Base-by-base conservation (phyloP, 2,888 invertebrate species). In the Nephrotoma appendiculata region DNA sequence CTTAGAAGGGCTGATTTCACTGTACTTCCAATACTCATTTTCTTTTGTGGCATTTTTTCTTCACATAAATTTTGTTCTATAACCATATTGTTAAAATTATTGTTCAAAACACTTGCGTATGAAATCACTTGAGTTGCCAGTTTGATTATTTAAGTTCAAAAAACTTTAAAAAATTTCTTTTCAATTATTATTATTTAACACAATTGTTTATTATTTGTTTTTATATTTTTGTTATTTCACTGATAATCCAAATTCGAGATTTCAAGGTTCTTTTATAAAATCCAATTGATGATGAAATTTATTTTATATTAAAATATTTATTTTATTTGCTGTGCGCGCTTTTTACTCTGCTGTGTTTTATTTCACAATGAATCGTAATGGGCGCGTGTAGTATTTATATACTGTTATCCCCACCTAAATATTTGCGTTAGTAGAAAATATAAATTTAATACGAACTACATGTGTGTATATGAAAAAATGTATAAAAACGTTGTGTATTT, bases 1-100 rank as follows among this genome's bases (percentile, higher is more conserved):
- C 90, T 89, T 4, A 90, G 88, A 6, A 92, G 89, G 19, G 91
- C 91, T 5, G 89, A 89, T 87, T 90, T 90, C 0, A 91, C 89
- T 84, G 90, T 91, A 83, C 90, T 90, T 15, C 91, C 91, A 86
- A 92, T 91, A 45, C 44, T 87, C 44, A 43, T 85, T 43, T 85
- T 43, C n/a, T 86, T 41, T 57, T 41, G 41, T 87, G 90, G 89
- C 91, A 90, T 90, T 71, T 71, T 71, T 0, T 71, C 31, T 86
- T 86, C 86, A 48, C 41, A 15, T 0, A 31, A 43, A 48, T 41
- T 86, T 87, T 88, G 89, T 87, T 89, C 89, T 86, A 88, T 85
- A 86, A 88, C 88, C 88, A 89, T 89, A 41, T 88, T 89, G 83
- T 87, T 57, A 86, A 87, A n/a, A 42, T 41, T 12, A 86, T 42